phyloP scores from a whole-genome alignment of 2,113 vertebrate genomes.

The Indicator indicator region DNA sequence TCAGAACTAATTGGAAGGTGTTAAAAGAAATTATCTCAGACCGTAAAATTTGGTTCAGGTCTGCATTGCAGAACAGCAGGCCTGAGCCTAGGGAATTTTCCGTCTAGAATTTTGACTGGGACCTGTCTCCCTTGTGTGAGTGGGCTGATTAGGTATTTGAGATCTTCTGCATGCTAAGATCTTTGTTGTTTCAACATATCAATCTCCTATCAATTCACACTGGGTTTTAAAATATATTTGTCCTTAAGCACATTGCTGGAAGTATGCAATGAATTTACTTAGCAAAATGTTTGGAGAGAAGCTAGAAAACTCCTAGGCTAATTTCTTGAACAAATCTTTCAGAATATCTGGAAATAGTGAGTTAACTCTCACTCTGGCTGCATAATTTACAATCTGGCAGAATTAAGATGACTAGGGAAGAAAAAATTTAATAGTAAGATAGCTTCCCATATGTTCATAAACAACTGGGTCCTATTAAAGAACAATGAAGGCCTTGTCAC shows the following conservation, averaged over 20 bases:
- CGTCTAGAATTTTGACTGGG: neutral
- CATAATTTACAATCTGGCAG: slow-evolving; percentile 32
- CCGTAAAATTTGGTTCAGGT: neutral
- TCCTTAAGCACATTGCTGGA: neutral
- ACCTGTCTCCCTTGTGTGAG: neutral
- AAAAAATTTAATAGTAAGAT: slow-evolving; percentile 57
- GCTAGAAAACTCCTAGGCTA: neutral
- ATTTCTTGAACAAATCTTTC: neutral
- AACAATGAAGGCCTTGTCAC: slow-evolving; percentile 69
- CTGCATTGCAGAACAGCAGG: neutral
- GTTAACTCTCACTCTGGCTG: neutral
- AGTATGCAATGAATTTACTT: neutral
- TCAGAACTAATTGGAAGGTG: neutral
- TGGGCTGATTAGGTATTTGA: neutral
- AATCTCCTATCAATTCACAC: neutral
- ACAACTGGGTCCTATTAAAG: slow-evolving; percentile 59
- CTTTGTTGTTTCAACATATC: neutral
- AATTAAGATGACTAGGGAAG: slow-evolving; percentile 27
- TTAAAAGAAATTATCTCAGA: neutral
- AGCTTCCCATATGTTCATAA: slow-evolving; percentile 47
- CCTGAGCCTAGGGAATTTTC: neutral
- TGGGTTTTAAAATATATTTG: neutral
- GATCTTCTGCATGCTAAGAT: neutral
- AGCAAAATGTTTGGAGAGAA: neutral
- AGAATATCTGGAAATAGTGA: neutral